Conservation (phyloP, 2,888 invertebrate species). For the Agrotis segetum region DNA sequence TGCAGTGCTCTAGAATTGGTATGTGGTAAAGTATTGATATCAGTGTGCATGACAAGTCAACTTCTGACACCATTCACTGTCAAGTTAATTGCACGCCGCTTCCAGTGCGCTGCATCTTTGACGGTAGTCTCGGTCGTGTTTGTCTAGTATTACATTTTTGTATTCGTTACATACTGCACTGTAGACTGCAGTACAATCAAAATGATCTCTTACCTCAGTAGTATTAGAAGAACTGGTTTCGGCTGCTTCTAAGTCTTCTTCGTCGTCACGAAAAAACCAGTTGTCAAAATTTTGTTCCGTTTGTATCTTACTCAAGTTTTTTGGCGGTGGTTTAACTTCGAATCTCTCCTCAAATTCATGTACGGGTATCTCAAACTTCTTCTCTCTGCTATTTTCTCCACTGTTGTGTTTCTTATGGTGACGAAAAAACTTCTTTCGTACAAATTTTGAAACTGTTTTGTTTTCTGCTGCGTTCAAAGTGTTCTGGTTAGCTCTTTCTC, state of each 20-base stretch:
- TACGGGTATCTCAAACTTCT: conserved; percentile 86
- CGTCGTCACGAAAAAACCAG: conserved; percentile 86
- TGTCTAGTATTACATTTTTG: too few species aligned
- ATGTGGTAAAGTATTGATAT: too few species aligned
- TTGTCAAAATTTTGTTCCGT: conserved; percentile 75
- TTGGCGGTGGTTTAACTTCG: conserved; percentile 88
- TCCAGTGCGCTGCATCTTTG: too few species aligned
- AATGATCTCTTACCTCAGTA: conserved; percentile 73
- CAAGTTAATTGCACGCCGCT: too few species aligned
- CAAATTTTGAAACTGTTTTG: conserved; percentile 67
- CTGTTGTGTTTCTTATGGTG: conserved; percentile 81
- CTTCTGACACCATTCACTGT: too few species aligned
- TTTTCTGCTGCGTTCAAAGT: conserved; percentile 70
- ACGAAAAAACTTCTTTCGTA: conserved; percentile 84
- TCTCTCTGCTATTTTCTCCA: conserved; percentile 70
- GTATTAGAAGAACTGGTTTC: conserved; percentile 78
- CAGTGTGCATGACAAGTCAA: too few species aligned
- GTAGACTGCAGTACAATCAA: background rate
- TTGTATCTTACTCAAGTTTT: conserved; percentile 67
- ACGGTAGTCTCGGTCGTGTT: too few species aligned
- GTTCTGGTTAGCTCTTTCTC: conserved; percentile 77
- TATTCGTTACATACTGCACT: too few species aligned
- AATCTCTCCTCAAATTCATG: conserved; percentile 92
- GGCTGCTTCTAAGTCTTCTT: conserved; percentile 83
- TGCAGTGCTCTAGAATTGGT: too few species aligned